A percentile compares a stretch with the other conserved stretches of the same genome.
Conservation (phyloP, 2,113 vertebrate species). For the Gallinago paraguaiae region DNA sequence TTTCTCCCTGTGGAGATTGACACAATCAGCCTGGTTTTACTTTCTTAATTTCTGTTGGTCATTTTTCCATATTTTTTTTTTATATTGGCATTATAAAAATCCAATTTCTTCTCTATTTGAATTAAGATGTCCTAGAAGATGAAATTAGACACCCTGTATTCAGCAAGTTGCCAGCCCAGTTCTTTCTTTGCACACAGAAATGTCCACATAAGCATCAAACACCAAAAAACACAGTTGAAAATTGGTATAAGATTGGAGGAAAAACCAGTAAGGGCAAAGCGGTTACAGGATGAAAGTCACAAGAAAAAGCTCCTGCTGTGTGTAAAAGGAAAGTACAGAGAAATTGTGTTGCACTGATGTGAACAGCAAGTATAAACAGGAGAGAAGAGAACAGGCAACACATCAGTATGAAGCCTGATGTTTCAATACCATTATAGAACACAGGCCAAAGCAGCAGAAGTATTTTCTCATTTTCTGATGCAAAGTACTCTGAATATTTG, state of each 20-base stretch:
- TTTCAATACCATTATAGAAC: not conserved
- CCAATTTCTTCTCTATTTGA: not conserved
- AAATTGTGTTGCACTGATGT: not conserved
- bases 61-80: not conserved
- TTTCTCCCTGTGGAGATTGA: not conserved
- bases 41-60: not conserved
- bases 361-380: not conserved
- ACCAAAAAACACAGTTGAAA: not conserved
- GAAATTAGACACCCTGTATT: not conserved
- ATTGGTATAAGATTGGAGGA: not conserved
- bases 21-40: not conserved
- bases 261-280: not conserved
- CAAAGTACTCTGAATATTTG: not conserved
- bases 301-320: not conserved
- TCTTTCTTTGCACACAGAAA: not conserved
- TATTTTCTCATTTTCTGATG: not conserved
- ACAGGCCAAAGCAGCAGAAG: not conserved
- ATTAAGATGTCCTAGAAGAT: not conserved
- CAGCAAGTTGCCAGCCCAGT: not conserved
- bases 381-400: not conserved
- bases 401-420: not conserved
- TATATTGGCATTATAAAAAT: not conserved
- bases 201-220: not conserved
- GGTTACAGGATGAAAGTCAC: not conserved
- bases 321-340: not conserved